Evolutionary conservation across 2,113 vertebrate genomes (phyloP).

Genomic region (Pedetes capensis): DNA sequence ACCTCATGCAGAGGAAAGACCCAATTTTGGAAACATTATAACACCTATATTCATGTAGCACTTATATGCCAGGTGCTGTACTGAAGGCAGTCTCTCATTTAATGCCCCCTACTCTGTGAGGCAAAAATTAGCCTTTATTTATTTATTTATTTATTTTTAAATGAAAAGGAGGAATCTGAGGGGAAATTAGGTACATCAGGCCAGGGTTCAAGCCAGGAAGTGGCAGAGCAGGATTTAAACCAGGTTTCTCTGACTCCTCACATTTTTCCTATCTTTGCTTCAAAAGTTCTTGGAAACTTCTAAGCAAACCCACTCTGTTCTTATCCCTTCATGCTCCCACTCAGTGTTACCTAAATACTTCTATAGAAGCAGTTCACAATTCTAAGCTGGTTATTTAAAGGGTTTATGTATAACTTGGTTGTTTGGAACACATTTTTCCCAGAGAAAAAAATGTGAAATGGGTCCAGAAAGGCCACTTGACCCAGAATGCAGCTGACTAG

Average conservation of each 20-base stretch:
- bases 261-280: slow-evolving; percentile 7
- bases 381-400: slow-evolving; percentile 70
- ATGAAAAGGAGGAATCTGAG: not conserved
- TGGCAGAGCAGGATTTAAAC: not conserved
- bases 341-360: slow-evolving; percentile 74
- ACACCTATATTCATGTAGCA: too few relatives aligned
- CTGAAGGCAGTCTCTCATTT: not conserved
- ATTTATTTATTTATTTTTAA: not conserved
- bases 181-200: not conserved
- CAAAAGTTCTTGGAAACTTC: slow-evolving; percentile 52
- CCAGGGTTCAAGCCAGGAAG: not conserved
- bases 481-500: slow-evolving; percentile 43
- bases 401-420: slow-evolving; percentile 67
- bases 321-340: slow-evolving; percentile 63
- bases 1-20: not conserved
- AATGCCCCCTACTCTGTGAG: not conserved
- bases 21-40: not conserved
- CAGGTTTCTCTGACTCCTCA: not conserved
- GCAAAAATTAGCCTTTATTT: not conserved
- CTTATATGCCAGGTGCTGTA: not conserved
- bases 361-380: slow-evolving; percentile 43
- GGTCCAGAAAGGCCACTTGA: slow-evolving; percentile 55
- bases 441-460: not conserved
- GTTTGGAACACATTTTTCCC: slow-evolving; percentile 52
- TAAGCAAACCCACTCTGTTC: slow-evolving; percentile 70